Percentiles rank a stretch among this genome's conserved stretches.
These are phyloP conservation scores for Nasalis larvatus DNA, from an alignment of 2,113 vertebrate species.

Conservation along the genomic window DNA sequence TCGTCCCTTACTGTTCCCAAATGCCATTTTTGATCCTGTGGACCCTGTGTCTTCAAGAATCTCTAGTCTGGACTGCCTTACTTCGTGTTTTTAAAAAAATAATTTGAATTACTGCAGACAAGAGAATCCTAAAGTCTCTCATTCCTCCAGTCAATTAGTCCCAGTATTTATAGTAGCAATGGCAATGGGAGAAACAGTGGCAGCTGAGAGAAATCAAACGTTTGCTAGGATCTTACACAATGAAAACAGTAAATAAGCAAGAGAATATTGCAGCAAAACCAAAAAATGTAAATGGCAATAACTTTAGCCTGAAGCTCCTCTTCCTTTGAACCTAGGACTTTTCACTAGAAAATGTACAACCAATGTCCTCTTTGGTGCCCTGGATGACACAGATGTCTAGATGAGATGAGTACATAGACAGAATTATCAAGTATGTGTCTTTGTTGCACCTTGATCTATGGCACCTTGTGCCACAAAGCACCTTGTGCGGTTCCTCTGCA, in stretches of 20 bases:
- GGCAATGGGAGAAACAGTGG: neutral
- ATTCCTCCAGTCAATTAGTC: neutral
- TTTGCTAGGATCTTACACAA: constrained; percentile 28
- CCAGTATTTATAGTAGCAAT: neutral
- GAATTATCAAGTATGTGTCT: neutral
- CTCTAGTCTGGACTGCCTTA: constrained; percentile 13
- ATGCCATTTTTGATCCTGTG: constrained; percentile 45
- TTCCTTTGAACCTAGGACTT: neutral
- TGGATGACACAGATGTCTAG: neutral
- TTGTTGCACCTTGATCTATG: neutral
- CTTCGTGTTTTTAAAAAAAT: constrained; percentile 26
- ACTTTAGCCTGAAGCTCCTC: constrained; percentile 9
- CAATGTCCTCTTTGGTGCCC: neutral
- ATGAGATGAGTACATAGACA: neutral
- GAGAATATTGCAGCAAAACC: neutral
- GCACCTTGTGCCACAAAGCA: neutral
- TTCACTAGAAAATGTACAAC: neutral
- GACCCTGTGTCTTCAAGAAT: neutral
- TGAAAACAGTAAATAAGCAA: constrained; percentile 3
- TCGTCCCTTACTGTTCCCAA: neutral
- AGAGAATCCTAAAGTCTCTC: neutral
- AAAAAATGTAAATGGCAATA: neutral
- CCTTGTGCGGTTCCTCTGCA: neutral
- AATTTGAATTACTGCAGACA: neutral
- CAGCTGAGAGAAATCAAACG: constrained; percentile 47